These are phyloP conservation scores for Musca domestica DNA, from an alignment of 1,140 invertebrate species.

Conservation along the genomic window DNA sequence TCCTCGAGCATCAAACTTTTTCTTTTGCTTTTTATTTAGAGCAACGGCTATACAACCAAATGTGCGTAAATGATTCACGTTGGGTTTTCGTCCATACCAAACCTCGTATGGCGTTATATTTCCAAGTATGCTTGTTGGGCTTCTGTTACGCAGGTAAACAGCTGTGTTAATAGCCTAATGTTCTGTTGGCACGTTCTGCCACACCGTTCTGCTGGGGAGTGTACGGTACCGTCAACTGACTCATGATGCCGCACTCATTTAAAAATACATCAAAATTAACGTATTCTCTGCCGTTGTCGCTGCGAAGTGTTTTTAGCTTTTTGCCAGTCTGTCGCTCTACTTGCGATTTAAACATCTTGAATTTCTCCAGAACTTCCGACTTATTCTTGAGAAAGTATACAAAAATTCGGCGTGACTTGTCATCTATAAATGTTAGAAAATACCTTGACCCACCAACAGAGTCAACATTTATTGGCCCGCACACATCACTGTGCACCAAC, in stretches of 20 bases:
- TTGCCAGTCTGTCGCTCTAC: too few species aligned
- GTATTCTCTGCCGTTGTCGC: slow-evolving; percentile 54
- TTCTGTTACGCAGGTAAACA: too few species aligned
- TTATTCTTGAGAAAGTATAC: slow-evolving; percentile 55
- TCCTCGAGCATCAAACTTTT: too few species aligned
- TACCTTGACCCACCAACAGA: slow-evolving; percentile 48
- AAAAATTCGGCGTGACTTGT: slow-evolving; percentile 45
- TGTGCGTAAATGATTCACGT: slow-evolving; percentile 8
- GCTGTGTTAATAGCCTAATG: slow-evolving; percentile 50
- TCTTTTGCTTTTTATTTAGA: too few species aligned
- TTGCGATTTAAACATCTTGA: too few species aligned
- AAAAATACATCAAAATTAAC: slow-evolving; percentile 23
- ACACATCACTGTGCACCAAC: too few species aligned
- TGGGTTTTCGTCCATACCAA: slow-evolving; percentile 9
- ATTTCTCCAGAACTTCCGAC: slow-evolving; percentile 38
- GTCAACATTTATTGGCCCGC: slow-evolving; percentile 41
- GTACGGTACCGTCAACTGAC: slow-evolving; percentile 35
- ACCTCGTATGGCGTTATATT: too few species aligned
- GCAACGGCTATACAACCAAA: slow-evolving; percentile 3
- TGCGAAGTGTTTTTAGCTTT: too few species aligned
- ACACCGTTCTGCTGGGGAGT: slow-evolving; percentile 51
- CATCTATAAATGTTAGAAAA: slow-evolving; percentile 53
- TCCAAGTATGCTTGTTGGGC: too few species aligned
- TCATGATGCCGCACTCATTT: slow-evolving; percentile 22
- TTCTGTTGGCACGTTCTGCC: slow-evolving; percentile 38